Evolutionary conservation across 2,888 invertebrate species (phyloP).

Genomic region (Trichogramma evanescens): DNA sequence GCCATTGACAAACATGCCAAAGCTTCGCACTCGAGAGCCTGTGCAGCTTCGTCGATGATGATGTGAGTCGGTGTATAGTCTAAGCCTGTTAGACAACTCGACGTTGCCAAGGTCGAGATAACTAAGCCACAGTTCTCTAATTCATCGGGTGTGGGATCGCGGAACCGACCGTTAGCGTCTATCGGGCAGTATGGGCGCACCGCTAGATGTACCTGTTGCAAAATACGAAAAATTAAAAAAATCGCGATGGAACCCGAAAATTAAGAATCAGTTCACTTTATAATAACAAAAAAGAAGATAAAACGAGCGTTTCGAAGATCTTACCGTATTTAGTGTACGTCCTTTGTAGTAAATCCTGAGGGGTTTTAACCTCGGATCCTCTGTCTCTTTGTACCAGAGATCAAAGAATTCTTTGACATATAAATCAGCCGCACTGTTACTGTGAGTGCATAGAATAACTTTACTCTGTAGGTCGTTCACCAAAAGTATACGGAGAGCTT

Average conservation of each 20-base stretch:
- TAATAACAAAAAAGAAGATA: neutral
- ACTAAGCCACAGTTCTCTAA: constrained; percentile 58
- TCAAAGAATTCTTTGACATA: constrained; percentile 80
- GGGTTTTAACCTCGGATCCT: constrained; percentile 57
- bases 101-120: constrained; percentile 73
- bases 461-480: constrained; percentile 61
- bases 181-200: constrained; percentile 63
- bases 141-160: constrained; percentile 65
- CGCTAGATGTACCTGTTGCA: constrained; percentile 34
- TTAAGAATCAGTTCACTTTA: neutral
- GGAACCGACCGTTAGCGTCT: constrained; percentile 57
- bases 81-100: constrained; percentile 65
- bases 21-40: constrained; percentile 80
- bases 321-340: constrained; percentile 72
- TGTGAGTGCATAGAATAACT: constrained; percentile 78
- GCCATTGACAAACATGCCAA: constrained; percentile 73
- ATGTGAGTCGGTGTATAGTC: constrained; percentile 71
- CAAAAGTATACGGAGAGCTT: constrained; percentile 40
- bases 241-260: neutral
- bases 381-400: constrained; percentile 63
- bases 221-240: constrained; percentile 5
- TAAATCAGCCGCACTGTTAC: constrained; percentile 79
- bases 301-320: constrained; percentile 38
- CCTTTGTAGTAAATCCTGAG: constrained; percentile 74
- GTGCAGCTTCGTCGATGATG: constrained; percentile 79